A percentile compares a stretch with the other conserved stretches of the same genome.
These are phyloP conservation scores for Sinelater perroti DNA, from an alignment of 2,888 invertebrate species.

Conservation along the genomic window DNA sequence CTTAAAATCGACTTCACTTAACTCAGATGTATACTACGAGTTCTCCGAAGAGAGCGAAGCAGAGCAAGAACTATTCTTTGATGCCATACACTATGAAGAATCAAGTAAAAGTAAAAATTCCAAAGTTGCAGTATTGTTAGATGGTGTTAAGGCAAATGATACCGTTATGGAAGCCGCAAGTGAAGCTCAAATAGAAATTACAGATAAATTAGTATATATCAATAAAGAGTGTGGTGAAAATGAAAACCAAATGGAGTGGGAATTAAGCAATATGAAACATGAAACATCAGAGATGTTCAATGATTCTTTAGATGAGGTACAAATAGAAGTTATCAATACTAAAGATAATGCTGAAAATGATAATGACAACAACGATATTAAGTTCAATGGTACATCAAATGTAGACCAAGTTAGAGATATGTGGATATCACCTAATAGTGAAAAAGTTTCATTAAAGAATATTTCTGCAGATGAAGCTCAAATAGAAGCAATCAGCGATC, in stretches of 20 bases:
- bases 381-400: no score
- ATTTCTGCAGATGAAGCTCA: no score
- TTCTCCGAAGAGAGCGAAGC: background rate
- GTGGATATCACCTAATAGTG: no score
- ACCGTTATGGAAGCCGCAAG: background rate
- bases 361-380: background rate
- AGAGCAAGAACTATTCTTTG: slow-evolving; percentile 12
- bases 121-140: no score
- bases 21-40: slow-evolving; percentile 2
- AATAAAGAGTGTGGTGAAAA: background rate
- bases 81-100: slow-evolving; percentile 5
- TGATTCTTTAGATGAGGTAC: no score
- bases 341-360: background rate
- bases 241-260: background rate
- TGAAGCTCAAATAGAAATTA: background rate
- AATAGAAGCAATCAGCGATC: no score
- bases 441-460: no score
- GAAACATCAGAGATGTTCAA: background rate
- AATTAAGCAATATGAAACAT: background rate
- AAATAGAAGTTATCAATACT: background rate
- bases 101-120: background rate
- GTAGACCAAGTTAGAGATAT: no score
- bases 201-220: background rate
- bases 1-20: background rate
- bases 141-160: no score